Evolutionary conservation across 2,888 invertebrate species (phyloP), one percentile per base, ranked within the genome.

Genomic region (Leptopilina drosophilae): DNA sequence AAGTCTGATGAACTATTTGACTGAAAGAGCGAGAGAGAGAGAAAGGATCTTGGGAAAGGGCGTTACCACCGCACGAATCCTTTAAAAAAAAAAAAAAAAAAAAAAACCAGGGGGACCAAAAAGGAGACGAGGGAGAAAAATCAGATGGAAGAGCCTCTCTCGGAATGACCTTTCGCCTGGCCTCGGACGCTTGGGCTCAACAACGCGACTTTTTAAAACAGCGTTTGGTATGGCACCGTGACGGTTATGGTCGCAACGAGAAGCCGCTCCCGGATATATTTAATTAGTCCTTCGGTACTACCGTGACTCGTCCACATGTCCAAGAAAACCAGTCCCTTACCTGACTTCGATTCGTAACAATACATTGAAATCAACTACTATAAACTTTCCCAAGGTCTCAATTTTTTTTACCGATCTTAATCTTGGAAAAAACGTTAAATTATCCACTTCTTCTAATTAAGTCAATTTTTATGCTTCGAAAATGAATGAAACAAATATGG

Each of bases 181-280:
- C 88, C 87, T 83, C 83, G 84, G 85, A 82, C 85, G 86, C 85
- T 86, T 85, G 83, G 49, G 12, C 87, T 85, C 87, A 87, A 83
- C 85, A 86, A 84, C 85, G 86, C 49, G 49, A 49, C 49, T 85
- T 85, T 86, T 85, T 85, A 86, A 42, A 86, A 83, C 87, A 83
- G 84, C 83, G 83, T 33, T 84, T 73, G 80, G 80, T 81, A 81
- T 81, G 81, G 82, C 82, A 84, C 76, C 85, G 86, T 84, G 84
- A 82, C 81, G 83, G 86, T 84, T 86, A 86, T 84, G 84, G 85
- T 86, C 85, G 87, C 88, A 85, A 85, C 80, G 81, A 82, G 86
- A 84, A 87, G 85, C 88, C 84, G 89, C 89, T 88, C 88, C 89
- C 89, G 89, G 89, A 89, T 89, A 89, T 89, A 89, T 89, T 89